phyloP scores from a whole-genome alignment of 2,888 invertebrate species.

The Agrotis segetum region DNA sequence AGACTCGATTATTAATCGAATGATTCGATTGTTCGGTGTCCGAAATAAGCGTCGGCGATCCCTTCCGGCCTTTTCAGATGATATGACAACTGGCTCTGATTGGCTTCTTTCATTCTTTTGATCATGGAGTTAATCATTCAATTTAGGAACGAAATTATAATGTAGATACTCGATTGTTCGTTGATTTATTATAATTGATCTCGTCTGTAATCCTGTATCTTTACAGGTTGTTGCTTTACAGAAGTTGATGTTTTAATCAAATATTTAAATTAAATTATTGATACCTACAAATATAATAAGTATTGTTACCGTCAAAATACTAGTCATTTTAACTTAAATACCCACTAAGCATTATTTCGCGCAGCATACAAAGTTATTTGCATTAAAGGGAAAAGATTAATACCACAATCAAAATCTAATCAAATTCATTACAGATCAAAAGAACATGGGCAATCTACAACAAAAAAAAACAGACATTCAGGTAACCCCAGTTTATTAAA shows the following conservation, averaged over 20 bases:
- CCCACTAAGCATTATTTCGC: not conserved
- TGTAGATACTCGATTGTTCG: constrained; percentile 1
- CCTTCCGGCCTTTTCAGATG: constrained; percentile 29
- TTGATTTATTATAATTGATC: constrained; percentile 10
- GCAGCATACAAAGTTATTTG: not conserved
- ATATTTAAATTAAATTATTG: not conserved
- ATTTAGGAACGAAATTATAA: constrained; percentile 1
- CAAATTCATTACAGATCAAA: constrained; percentile 17
- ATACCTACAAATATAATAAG: not conserved
- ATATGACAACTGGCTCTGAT: constrained; percentile 24
- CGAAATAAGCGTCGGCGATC: constrained; percentile 32
- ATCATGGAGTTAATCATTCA: constrained; percentile 38
- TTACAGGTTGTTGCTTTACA: too few species aligned
- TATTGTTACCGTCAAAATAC: too few species aligned
- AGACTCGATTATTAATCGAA: constrained; percentile 30
- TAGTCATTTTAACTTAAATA: not conserved
- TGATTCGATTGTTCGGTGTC: constrained; percentile 45
- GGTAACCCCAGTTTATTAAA: constrained; percentile 50
- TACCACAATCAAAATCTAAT: constrained; percentile 10
- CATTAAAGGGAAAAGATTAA: not conserved
- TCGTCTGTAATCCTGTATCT: not conserved
- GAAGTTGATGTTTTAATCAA: not conserved
- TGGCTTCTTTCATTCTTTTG: constrained; percentile 28
- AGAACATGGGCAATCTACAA: constrained; percentile 22
- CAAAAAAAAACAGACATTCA: constrained; percentile 26